Percentiles rank a stretch among this genome's conserved stretches.
Evolutionary conservation across 2,888 invertebrate genomes (phyloP).

Genomic region (Agrotis exclamationis): DNA sequence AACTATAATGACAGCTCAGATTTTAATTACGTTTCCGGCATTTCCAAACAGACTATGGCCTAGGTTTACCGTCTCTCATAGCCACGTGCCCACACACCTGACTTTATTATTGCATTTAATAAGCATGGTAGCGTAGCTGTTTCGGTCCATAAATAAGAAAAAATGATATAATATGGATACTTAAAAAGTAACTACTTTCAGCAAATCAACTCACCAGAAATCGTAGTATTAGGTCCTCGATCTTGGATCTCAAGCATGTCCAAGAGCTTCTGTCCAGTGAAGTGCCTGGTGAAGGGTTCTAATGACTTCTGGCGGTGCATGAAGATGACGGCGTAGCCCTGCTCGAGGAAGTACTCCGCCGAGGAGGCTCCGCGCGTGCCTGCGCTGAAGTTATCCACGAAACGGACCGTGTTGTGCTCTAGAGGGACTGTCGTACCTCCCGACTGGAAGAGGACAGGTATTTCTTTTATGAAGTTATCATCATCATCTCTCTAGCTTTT

Average conservation of each 20-base stretch:
- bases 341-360: constrained; percentile 98
- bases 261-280: constrained; percentile 94
- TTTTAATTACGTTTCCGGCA: no score
- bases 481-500: no score
- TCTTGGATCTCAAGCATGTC: constrained; percentile 94
- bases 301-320: constrained; percentile 97
- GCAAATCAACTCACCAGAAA: constrained; percentile 88
- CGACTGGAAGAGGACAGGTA: constrained; percentile 92
- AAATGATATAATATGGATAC: no score
- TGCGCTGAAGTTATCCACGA: constrained; percentile 99
- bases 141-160: no score
- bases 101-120: no score
- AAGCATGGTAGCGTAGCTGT: no score
- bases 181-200: no score
- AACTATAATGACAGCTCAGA: no score
- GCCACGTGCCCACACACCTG: no score
- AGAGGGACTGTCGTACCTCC: constrained; percentile 99
- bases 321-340: constrained; percentile 97
- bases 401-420: constrained; percentile 99
- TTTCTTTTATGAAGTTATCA: no score
- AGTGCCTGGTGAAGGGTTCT: constrained; percentile 97
- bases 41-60: no score
- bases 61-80: no score
- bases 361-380: constrained; percentile 98
- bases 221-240: constrained; percentile 92